Base-by-base conservation (phyloP, 1,140 invertebrate genomes). In the Ylistrum balloti region DNA sequence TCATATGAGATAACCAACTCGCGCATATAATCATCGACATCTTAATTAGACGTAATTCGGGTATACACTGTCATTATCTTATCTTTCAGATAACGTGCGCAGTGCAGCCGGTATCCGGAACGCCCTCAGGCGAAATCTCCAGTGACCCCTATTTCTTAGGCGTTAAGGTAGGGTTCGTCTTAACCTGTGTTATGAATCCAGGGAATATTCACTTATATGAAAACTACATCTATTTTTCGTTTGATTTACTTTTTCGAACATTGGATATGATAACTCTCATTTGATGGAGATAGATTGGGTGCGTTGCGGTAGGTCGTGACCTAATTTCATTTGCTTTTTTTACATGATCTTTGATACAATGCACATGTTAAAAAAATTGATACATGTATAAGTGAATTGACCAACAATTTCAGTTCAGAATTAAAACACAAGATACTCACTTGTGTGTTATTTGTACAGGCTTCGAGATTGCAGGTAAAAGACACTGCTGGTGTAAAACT, bases 51-150 rank as follows among this genome's bases (percentile, higher is more conserved):
- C 17, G 22, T 74, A 74, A 74, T 74, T 74, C 5, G 56, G n/a
- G 5, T n/a, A 74, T 17, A 28, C 22, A 74, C 56, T n/a, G 56
- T 74, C 9, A 74, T 74, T 74, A 74, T 74, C 56, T 74, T 5
- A 74, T 74, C 56, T 74, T 28, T 5, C 56, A 74, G 56, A 74
- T 74, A 74, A 74, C 56, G 28, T 74, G 56, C 56, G 56, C 56
- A 74, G 56, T 74, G 56, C 56, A 74, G 56, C 56, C 56, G 56
- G 56, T 74, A 74, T 74, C 56, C 28, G 56, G 56, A 74, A 17
- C 22, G n/a, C 56, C 56, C 56, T 74, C 56, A 3, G 56, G 56
- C 7, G 56, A 74, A n/a, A 74, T 74, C 9, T 28, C 56, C 56
- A 74, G 56, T 28, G 56, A 74, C 56, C 56, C 56, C 0, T 74